phyloP scores from a whole-genome alignment of 2,797 vertebrate genomes.

The Brotula barbata region DNA sequence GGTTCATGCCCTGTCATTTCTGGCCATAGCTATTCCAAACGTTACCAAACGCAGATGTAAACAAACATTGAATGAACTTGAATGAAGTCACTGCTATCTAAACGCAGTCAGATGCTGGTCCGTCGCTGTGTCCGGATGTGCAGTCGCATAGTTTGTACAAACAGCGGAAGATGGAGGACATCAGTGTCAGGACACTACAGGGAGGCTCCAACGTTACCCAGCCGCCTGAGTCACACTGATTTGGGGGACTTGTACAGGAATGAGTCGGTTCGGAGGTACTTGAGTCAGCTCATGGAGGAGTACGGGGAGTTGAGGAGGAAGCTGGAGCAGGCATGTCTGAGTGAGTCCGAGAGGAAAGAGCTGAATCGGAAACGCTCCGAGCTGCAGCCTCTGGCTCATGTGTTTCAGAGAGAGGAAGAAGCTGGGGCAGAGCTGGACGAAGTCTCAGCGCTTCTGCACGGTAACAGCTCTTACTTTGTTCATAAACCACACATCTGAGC shows the following conservation, averaged over 20 bases:
- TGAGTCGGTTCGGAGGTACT: slow-evolving; percentile 77
- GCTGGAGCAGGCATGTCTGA: slow-evolving; percentile 68
- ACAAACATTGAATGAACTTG: fast-evolving
- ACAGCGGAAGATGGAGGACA: slow-evolving; percentile 36
- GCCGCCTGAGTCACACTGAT: slow-evolving; percentile 53
- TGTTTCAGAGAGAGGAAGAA: slow-evolving; percentile 71
- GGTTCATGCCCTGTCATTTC: neutral
- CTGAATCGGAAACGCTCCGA: slow-evolving; percentile 70
- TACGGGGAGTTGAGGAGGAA: slow-evolving; percentile 62
- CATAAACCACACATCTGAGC: neutral
- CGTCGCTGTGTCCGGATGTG: slow-evolving; percentile 32
- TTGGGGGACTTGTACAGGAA: slow-evolving; percentile 73
- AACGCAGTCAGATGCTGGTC: slow-evolving; percentile 41
- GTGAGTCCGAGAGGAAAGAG: slow-evolving; percentile 74
- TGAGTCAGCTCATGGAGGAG: slow-evolving; percentile 79
- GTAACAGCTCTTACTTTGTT: slow-evolving; percentile 57
- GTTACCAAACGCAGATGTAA: neutral
- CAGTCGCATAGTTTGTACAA: slow-evolving; percentile 10
- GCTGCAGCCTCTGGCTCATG: slow-evolving; percentile 74
- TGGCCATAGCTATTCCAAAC: neutral
- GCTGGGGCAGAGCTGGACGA: slow-evolving; percentile 81
- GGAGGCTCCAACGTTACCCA: neutral
- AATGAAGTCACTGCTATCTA: neutral
- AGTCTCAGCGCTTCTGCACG: slow-evolving; percentile 78
- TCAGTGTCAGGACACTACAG: neutral